Evolutionary conservation across 2,797 vertebrate genomes (phyloP), one percentile per base, ranked within the genome.

Genomic region (Gephyroberyx darwinii): DNA sequence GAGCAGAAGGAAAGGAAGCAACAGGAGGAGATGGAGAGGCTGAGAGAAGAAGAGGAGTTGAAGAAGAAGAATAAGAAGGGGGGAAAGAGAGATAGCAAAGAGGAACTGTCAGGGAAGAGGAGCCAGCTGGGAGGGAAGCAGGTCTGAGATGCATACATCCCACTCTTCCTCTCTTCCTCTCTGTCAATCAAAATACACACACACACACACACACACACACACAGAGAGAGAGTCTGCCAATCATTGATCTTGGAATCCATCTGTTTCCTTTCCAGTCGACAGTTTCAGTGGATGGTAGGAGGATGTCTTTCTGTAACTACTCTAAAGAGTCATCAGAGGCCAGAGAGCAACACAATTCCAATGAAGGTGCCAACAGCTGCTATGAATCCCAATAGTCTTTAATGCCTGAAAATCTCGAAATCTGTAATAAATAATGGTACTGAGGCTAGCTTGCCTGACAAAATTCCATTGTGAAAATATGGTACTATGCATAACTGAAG

Each of bases 21-120:
- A 0, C 90, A 86, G 70, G 92, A 88, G 71, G 92, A 95, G 63
- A 64, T 93, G 8, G 88, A 93, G 71, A 90, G 69, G 50, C 77
- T 90, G 54, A 91, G 75, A 75, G 93, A 95, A 57, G 93, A 95
- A 17, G 94, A 96, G 17, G 93, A 95, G 47, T n/a, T 89, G 68
- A 95, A 78, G 76, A 93, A 88, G 81, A 94, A 86, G 65, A 65
- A 5, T 43, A 95, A 87, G 70, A 94, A 82, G 48, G 53, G 10
- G 50, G 82, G 63, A n/a, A 96, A 92, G 35, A 93, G 87, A 33
- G 86, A 92, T 16, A 0, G 0, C 8, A 94, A 93, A 85, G 94
- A 95, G 0, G 88, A 91, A 0, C 1, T 7, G 0, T 5, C 8
- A 0, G 69, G 20, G 30, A 95, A 91, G 88, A 95, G 91, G 87